Conservation (phyloP, 2,113 vertebrate species). For the Manacus vitellinus region DNA sequence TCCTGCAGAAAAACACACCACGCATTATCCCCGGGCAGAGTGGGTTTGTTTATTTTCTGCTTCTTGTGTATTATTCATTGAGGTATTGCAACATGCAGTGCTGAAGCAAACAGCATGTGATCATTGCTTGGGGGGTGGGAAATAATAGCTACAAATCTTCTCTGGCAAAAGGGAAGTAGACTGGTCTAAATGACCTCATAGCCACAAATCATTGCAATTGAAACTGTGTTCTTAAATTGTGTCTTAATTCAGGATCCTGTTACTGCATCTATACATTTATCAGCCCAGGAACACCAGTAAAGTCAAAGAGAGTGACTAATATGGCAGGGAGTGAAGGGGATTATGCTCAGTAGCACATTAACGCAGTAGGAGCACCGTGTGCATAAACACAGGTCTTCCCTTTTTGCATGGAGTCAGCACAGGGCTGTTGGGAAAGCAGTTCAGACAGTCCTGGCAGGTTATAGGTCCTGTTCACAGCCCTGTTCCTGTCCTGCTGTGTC, state of each 20-base stretch:
- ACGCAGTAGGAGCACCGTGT: background rate
- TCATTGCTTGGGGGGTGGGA: background rate
- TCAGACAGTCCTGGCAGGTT: background rate
- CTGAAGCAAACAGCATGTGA: conserved; percentile 50
- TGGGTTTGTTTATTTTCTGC: conserved; percentile 39
- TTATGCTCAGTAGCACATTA: background rate
- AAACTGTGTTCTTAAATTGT: background rate
- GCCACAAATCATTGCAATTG: conserved; percentile 39
- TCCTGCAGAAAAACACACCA: conserved; percentile 29
- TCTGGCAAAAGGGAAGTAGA: background rate
- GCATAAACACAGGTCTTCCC: background rate
- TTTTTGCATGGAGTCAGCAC: background rate
- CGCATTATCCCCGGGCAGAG: background rate
- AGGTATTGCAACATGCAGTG: conserved; percentile 14
- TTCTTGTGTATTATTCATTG: conserved; percentile 31
- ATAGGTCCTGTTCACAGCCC: background rate
- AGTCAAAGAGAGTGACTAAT: background rate
- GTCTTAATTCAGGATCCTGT: conserved; percentile 22
- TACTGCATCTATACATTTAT: background rate
- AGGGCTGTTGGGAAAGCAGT: background rate
- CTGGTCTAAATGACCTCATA: conserved; percentile 44
- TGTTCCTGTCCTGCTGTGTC: background rate
- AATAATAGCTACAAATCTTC: conserved; percentile 31
- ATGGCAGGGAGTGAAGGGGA: background rate
- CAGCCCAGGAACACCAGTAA: background rate